phyloP scores from a whole-genome alignment of 2,888 invertebrate genomes.

The Pomacea canaliculata region DNA sequence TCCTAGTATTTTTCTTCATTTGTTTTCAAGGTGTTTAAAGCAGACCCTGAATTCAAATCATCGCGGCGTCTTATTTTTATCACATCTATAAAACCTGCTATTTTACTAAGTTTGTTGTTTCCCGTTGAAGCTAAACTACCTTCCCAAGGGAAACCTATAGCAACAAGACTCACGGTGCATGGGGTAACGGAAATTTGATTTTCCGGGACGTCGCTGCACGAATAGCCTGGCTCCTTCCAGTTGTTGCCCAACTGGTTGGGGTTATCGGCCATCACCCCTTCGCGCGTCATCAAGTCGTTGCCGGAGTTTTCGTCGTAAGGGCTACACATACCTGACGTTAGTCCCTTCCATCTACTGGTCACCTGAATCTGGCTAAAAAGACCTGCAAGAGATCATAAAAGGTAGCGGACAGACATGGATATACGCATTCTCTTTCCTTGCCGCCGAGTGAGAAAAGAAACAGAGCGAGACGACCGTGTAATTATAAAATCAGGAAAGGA shows the following conservation, averaged over 20 bases:
- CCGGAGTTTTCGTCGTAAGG: constrained; percentile 85
- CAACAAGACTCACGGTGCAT: constrained; percentile 1
- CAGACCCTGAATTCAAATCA: too few relatives aligned
- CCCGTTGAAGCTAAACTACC: not conserved
- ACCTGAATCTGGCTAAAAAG: constrained; percentile 30
- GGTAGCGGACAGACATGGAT: too few relatives aligned
- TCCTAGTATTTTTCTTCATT: too few relatives aligned
- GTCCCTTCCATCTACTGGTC: constrained; percentile 35
- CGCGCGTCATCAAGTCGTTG: constrained; percentile 87
- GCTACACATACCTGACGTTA: constrained; percentile 85
- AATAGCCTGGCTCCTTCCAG: constrained; percentile 85
- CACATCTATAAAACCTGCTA: not conserved
- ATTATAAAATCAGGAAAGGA: too few relatives aligned
- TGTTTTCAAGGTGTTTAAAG: too few relatives aligned
- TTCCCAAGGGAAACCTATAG: not conserved
- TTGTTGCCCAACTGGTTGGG: constrained; percentile 85
- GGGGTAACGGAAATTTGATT: not conserved
- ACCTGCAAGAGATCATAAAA: constrained; percentile 5
- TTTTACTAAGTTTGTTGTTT: not conserved
- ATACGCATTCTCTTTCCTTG: too few relatives aligned
- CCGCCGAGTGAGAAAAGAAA: too few relatives aligned
- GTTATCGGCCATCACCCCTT: constrained; percentile 23
- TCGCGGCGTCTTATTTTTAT: too few relatives aligned
- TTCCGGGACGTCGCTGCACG: constrained; percentile 22
- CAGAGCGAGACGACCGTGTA: too few relatives aligned